Base-by-base conservation (phyloP, 1,140 invertebrate genomes). In the Penaeus japonicus region DNA sequence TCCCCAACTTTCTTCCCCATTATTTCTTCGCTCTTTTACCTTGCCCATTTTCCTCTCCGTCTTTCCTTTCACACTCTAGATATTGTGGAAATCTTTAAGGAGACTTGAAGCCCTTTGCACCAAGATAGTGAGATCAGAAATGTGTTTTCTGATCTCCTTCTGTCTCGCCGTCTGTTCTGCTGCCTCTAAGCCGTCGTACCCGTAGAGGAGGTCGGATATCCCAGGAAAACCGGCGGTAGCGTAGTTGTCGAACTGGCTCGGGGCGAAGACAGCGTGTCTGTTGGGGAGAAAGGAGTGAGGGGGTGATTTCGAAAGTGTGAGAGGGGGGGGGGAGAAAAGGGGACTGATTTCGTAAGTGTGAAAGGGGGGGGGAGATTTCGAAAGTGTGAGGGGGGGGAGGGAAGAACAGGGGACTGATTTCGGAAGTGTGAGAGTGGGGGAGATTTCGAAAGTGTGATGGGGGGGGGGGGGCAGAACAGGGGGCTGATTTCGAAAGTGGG, bases 181-280 rank as follows among this genome's bases (percentile, higher is more conserved):
- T 0, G 59, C 75, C 1, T 86, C 59, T n/a, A 90, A 55, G 18
- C 73, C 32, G 7, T 89, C 90, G 32, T 89, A 77, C 4, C 70
- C 82, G 53, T 90, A 73, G 30, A 91, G 82, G 5, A 91, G 89
- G 62, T 93, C 93, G 0, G 91, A 89, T 4, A 93, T 89, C 5
- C 93, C 93, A 12, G 93, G 93, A 86, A 93, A 93, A 78, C 91
- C 92, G 39, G 92, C 91, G 1, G 92, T 91, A 47, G 92, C 91
- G 90, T 93, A 93, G 39, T 89, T 90, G 89, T 93, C 91, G 7
- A 91, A 91, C 62, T 85, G 89, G 83, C 92, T 93, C 47, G 92
- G 92, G 4, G 93, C 92, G 87, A 93, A 93, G 15, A 93, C 65
- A 39, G 93, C 89, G 85, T 93, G 92, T 89, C 93, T 93, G 91